phyloP scores from a whole-genome alignment of 2,113 vertebrate species.

The Alectura lathami region DNA sequence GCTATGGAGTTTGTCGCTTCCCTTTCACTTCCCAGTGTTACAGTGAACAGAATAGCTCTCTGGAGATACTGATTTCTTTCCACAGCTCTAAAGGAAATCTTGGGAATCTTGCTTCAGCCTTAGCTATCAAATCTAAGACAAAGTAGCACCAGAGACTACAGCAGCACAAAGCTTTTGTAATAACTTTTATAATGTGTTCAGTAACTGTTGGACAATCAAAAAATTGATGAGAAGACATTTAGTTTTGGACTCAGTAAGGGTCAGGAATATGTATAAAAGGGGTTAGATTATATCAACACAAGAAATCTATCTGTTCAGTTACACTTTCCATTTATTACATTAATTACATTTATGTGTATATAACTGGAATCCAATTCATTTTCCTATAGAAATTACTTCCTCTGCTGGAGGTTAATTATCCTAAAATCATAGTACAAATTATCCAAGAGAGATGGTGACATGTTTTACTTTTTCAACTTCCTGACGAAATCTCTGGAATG shows the following conservation, averaged over 20 bases:
- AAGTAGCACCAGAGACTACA: neutral
- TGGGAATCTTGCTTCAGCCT: neutral
- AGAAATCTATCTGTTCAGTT: constrained; percentile 1
- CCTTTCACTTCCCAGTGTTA: neutral
- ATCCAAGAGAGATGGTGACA: neutral
- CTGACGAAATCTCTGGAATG: neutral
- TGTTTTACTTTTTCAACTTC: neutral
- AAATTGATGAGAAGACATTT: neutral
- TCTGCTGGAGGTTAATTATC: neutral
- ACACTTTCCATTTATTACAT: constrained; percentile 9
- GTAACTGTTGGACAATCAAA: neutral
- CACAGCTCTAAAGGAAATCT: neutral
- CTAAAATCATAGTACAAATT: neutral
- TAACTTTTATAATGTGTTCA: neutral
- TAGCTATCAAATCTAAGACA: neutral
- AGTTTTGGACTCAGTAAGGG: neutral
- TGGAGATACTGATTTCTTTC: neutral
- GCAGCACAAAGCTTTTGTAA: neutral
- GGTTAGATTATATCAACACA: neutral
- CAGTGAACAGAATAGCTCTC: neutral
- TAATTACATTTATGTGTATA: neutral
- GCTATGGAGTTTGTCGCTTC: too few species aligned
- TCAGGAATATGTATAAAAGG: neutral
- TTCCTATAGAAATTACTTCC: neutral
- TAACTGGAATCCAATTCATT: neutral